Evolutionary conservation across 2,113 vertebrate genomes (phyloP), one percentile per base, ranked within the genome.

Genomic region (Sigmodon hispidus): DNA sequence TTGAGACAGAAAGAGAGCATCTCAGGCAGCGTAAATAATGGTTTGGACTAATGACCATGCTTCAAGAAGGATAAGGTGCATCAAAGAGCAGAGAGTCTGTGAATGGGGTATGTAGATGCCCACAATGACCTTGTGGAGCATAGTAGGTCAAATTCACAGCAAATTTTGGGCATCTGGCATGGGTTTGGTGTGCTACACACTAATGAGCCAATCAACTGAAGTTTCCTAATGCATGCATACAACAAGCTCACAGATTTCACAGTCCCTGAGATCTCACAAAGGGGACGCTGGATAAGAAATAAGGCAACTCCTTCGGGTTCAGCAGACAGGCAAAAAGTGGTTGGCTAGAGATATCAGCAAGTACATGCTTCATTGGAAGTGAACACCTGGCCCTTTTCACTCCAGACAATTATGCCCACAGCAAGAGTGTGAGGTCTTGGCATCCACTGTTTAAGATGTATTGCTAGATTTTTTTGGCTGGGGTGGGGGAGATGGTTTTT

Each of bases 31-130:
- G 7, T 50, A 36, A n/a, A n/a, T 22, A 21, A 48, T 57, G 16
- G 26, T 8, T n/a, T n/a, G n/a, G 34, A 24, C 0, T 9, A 19
- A 26, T 22, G 29, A 22, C 26, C 31, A 15, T 80, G 26, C 26
- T 63, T 67, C 7, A 5, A 22, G 1, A 1, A 40, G 9, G 34
- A 34, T 34, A 1, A 7, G 16, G 65, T 52, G 4, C 48, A 19
- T 17, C 57, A 12, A 8, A 7, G 48, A 48, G 36, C 7, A 77
- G 61, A 15, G 43, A 24, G 63, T 4, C 57, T 17, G 1, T 45
- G 69, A 43, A 1, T 1, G 4, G 1, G 36, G 6, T 0, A 0
- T 3, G 0, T 3, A 29, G 6, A 29, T 3, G 15, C 11, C 10
- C 9, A 5, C 8, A 73, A 7, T 8, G 59, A 85, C 29, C 10